phyloP scores from a whole-genome alignment of 1,140 invertebrate species.

The Drosophila hydei region DNA sequence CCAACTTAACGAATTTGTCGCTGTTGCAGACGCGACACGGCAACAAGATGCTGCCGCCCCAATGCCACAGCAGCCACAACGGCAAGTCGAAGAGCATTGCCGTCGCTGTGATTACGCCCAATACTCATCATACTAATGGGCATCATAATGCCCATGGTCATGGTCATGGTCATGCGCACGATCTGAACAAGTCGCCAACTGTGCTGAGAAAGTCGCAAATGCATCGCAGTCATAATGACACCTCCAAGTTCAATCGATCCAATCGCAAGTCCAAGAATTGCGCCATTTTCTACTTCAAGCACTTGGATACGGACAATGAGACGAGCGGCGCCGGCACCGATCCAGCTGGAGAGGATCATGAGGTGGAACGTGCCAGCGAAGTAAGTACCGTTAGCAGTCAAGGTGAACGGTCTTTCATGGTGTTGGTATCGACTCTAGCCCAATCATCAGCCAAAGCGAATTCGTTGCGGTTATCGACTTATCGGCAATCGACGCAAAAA shows the following conservation, averaged over 20 bases:
- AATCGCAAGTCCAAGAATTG: constrained; percentile 91
- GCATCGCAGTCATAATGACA: constrained; percentile 85
- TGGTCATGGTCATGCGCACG: constrained; percentile 45
- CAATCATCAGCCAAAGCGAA: constrained; percentile 1
- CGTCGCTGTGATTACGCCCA: constrained; percentile 77
- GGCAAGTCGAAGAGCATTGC: constrained; percentile 71
- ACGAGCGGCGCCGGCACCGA: constrained; percentile 71
- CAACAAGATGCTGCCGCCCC: constrained; percentile 61
- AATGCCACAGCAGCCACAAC: constrained; percentile 26
- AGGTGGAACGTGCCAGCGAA: constrained; percentile 46
- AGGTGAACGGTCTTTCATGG: background rate
- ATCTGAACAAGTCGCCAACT: constrained; percentile 67
- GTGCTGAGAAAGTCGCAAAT: constrained; percentile 71
- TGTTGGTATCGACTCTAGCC: constrained; percentile 1
- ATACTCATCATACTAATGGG: constrained; percentile 43
- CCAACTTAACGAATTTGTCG: constrained; percentile 32
- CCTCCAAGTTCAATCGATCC: constrained; percentile 87
- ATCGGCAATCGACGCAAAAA: constrained; percentile 18
- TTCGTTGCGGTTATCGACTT: constrained; percentile 32
- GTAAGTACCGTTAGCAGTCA: constrained; percentile 67
- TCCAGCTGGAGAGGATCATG: constrained; percentile 45
- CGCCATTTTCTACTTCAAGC: constrained; percentile 92
- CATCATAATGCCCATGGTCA: constrained; percentile 17
- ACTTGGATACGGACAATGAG: constrained; percentile 93
- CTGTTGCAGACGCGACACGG: constrained; percentile 45